phyloP scores from a whole-genome alignment of 2,113 vertebrate genomes.

The Leuciscus idus region DNA sequence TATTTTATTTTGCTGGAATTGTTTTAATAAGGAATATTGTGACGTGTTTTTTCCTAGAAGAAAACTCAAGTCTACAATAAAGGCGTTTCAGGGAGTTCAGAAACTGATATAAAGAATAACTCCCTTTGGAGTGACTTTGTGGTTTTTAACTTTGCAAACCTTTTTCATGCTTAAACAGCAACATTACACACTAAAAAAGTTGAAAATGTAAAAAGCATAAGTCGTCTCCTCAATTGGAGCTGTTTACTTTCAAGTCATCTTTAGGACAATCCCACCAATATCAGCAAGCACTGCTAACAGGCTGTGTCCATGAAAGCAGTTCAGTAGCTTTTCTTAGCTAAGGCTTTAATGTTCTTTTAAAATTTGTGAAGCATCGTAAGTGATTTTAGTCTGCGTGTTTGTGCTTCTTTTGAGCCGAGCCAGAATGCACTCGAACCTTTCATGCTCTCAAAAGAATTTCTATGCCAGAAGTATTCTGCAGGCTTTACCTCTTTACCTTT shows the following conservation, averaged over 20 bases:
- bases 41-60: too few species aligned
- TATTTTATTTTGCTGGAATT: too few species aligned
- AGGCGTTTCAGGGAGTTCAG: too few species aligned
- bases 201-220: too few species aligned
- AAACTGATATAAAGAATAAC: too few species aligned
- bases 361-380: conserved; percentile 47
- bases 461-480: conserved; percentile 48
- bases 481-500: conserved; percentile 47
- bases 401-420: conserved; percentile 27
- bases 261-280: not conserved
- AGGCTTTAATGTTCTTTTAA: conserved; percentile 42
- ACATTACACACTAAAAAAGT: too few species aligned
- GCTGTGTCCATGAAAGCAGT: conserved; percentile 48
- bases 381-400: conserved; percentile 32
- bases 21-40: too few species aligned
- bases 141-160: too few species aligned
- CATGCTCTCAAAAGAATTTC: conserved; percentile 50
- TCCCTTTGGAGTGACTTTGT: too few species aligned
- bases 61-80: too few species aligned
- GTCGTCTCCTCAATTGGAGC: not conserved
- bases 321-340: conserved; percentile 48
- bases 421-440: conserved; percentile 53
- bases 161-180: too few species aligned
- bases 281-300: conserved; percentile 1
- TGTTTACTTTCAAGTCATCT: not conserved